Base-by-base conservation (phyloP, 2,888 invertebrate species). In the Cheilosia vernalis region DNA sequence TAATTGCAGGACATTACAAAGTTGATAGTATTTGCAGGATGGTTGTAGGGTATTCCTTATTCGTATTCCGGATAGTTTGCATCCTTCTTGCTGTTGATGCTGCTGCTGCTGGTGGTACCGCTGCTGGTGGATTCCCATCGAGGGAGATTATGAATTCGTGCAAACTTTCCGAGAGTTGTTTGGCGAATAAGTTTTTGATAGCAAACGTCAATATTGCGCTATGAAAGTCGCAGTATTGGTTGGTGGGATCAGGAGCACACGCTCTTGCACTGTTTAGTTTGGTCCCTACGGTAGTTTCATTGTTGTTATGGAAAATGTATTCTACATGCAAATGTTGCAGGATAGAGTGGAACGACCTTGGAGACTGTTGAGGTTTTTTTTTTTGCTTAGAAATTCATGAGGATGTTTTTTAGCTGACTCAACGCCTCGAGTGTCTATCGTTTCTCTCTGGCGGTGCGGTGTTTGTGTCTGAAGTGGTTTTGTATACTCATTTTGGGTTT, bases 1-100 rank as follows among this genome's bases (percentile, higher is more conserved):
- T 85, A 85, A 85, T 85, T 85, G 81, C 85, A 85, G 72, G 81
- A 85, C 85, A 85, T 85, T 81, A 85, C 85, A 51, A 74, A 80
- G 80, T 79, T 84, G 83, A 84, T 84, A 84, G 84, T 66, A 61
- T 70, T 70, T 70, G 53, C 66, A 47, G 30, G 63, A 74, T 58
- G 33, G 55, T 56, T 64, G 2, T 21, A 47, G 56, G 72, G 56
- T 47, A 67, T 63, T 21, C 30, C 7, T 7, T 30, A 30, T 2
- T 30, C 30, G 30, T 9, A 30, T 30, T 30, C 30, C 51, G 40
- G 73, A 56, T 79, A 64, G 78, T 67, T 74, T 42, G 44, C 15
- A 49, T 55, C 24, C 42, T 27, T 37, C 47, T 61, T 55, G 7
- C 30, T 61, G 42, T 67, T 81, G 56, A 60, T 60, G n/a, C 17